Evolutionary conservation across 92 coral and sea anemone genomes (phyloP), one percentile per base, ranked within the genome.

Genomic region (Zoanthus sociatus): DNA sequence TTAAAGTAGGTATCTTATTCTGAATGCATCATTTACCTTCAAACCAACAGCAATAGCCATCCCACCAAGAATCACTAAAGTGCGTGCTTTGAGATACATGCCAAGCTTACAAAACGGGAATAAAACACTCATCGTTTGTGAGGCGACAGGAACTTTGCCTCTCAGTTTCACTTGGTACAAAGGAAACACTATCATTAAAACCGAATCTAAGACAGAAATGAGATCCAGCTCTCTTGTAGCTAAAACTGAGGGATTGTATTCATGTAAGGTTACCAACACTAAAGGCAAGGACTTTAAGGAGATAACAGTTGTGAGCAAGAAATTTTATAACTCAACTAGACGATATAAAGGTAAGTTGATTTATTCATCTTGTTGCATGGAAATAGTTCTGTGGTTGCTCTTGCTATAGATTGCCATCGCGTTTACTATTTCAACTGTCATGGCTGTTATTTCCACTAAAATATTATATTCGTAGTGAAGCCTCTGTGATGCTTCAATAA

Each of bases 111-210:
- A 7, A 12, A 78, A 78, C 32, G 17, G 14, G 5, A 1, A 31
- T 7, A 58, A 31, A 2, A 58, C 17, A 12, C 20, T 60, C 70
- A 17, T 78, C 13, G 42, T 61, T 12, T 78, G 83, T 78, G 70
- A 78, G 7, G 83, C 83, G 66, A 78, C 83, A 3, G 83, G 83
- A 15, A 37, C 71, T 4, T 60, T 60, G 37, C 83, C 83, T 31
- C 72, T 78, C 10, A 78, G 60, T 37, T 78, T 78, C 71, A 78
- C 83, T 32, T 78, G 83, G 83, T 78, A 60, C 72, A 78, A 78
- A 33, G 72, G 46, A 18, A 61, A 37, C 70, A 8, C 17, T 9
- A 45, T 45, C 53, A 12, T 78, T 26, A 78, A 78, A 68, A 44
- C 54, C 1, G 83, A 78, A 9, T 64, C 73, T 7, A 37, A 61